These are phyloP conservation scores for Drosophila ezoana DNA, from an alignment of 2,888 invertebrate genomes.

Conservation along the genomic window DNA sequence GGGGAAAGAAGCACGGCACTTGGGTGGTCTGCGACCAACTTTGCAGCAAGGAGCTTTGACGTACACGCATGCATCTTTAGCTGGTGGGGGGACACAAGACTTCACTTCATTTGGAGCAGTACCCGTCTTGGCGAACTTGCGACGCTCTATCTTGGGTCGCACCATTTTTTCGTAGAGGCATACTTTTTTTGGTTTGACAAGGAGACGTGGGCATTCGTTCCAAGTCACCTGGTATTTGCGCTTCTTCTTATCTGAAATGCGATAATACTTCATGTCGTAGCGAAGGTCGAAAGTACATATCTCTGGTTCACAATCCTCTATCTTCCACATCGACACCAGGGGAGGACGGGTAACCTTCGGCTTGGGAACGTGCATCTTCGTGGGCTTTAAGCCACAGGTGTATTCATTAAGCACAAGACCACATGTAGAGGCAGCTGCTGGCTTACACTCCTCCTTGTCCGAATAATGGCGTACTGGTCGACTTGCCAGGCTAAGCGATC, in stretches of 20 bases:
- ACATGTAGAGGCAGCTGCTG: conserved; percentile 19
- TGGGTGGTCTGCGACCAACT: conserved; percentile 51
- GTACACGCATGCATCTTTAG: conserved; percentile 19
- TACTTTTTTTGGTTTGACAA: conserved; percentile 49
- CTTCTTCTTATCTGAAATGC: conserved; percentile 51
- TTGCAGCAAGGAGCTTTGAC: conserved; percentile 52
- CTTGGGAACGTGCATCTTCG: neutral
- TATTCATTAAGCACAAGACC: conserved; percentile 21
- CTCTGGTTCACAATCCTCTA: conserved; percentile 20
- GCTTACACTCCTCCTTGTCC: conserved; percentile 6
- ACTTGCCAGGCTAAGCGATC: neutral
- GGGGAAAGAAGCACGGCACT: conserved; percentile 28
- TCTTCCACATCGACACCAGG: conserved; percentile 44
- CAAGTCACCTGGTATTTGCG: conserved; percentile 71
- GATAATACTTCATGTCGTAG: conserved; percentile 65
- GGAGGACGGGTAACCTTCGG: neutral
- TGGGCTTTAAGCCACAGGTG: conserved; percentile 13
- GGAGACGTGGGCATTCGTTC: conserved; percentile 60
- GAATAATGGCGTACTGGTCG: conserved; percentile 20
- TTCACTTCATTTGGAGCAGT: too few species aligned
- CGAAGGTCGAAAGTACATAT: conserved; percentile 38
- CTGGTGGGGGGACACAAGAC: too few species aligned
- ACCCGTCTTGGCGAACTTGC: neutral
- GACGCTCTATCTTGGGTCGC: conserved; percentile 35
- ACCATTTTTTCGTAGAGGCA: conserved; percentile 41